Base-by-base conservation (phyloP, 2,797 vertebrate genomes). In the Eulemur albifrons region DNA sequence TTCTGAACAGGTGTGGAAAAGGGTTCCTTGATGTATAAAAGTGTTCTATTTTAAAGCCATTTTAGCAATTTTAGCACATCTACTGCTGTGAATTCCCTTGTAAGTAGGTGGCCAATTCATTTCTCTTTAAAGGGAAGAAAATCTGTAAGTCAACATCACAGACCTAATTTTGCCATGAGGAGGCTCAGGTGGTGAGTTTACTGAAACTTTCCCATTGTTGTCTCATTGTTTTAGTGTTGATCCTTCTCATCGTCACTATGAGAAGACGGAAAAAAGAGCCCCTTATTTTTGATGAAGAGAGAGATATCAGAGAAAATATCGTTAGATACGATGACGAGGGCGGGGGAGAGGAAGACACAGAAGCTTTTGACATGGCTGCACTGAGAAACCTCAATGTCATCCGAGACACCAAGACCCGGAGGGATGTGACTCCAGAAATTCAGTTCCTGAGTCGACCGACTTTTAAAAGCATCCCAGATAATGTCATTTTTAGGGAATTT, bases 251-350 rank as follows among this genome's bases (percentile, higher is more conserved):
- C 21, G 99, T 99, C 95, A 99, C 99, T 0, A 99, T 99, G 99
- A 99, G 99, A 40, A 98, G 99, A 81, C 97, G 99, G 89, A 99
- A 99, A 98, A 99, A 99, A 98, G 99, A 99, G 85, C 99, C 99
- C 3, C 99, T 99, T 65, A 99, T 99, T 94, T 99, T 99, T 1
- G 99, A 99, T 38, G 99, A 99, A 93, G 99, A 99, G 97, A 95
- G 99, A 63, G 99, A 99, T 95, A 99, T 99, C 96, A 97, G 99
- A 57, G 99, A 99, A 98, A 99, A 99, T 83, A 99, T 99, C 0
- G 99, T 99, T 8, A 98, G 99, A 4, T 99, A 99, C 0, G 99
- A 99, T 7, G 99, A 99, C 1, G 99, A 99, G 87, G 99, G 99
- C 0, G 99, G 99, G 0, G 99, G 99, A 25, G 99, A 99, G 98